Base-by-base conservation (phyloP, 2,113 vertebrate species). In the Cepphus grylle region DNA sequence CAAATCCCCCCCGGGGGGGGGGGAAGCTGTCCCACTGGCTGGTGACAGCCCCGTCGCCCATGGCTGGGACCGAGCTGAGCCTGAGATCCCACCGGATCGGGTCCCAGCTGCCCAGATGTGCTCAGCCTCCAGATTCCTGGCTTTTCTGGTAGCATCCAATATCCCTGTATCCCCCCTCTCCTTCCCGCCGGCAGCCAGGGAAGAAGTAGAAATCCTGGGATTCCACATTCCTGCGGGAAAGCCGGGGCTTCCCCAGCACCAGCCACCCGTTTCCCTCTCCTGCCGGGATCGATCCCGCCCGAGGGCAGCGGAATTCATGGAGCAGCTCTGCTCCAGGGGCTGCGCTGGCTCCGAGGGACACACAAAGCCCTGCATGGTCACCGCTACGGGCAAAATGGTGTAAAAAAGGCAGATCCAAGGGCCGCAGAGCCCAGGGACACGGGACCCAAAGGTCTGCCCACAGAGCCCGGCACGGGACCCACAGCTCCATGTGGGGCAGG, bases 311-410 rank as follows among this genome's bases (percentile, higher is more conserved):
- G 63, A 47, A 56, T 36, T 38, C 34, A 11, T 0, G 2, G 34
- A 69, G 63, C 63, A 32, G 52, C 52, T 25, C 42, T 4, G 50
- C 26, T 66, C 19, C 78, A 23, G 61, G 49, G 36, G 17, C 23
- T 16, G 30, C 3, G 19, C 30, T 5, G 77, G 36, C 59, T 79
- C 36, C 13, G 56, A 29, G 18, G 12, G 38, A n/a, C 30, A 4
- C 1, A 1, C 30, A 7, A 34, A 19, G 3, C 26, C 38, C 61
- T 4, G 38, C 8, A 22, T 13, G 1, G 2, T 65, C 49, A 11
- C 78, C 15, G 0, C 49, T 3, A 43, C 17, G 6, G 22, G 38
- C 38, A 55, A 43, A 65, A 29, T 19, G 19, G 29, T 1, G 2
- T 29, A 4, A 43, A 55, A 80, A 23, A 29, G 11, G 23, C 19